phyloP scores from a whole-genome alignment of 2,113 vertebrate species.

The Corythaeola cristata region DNA sequence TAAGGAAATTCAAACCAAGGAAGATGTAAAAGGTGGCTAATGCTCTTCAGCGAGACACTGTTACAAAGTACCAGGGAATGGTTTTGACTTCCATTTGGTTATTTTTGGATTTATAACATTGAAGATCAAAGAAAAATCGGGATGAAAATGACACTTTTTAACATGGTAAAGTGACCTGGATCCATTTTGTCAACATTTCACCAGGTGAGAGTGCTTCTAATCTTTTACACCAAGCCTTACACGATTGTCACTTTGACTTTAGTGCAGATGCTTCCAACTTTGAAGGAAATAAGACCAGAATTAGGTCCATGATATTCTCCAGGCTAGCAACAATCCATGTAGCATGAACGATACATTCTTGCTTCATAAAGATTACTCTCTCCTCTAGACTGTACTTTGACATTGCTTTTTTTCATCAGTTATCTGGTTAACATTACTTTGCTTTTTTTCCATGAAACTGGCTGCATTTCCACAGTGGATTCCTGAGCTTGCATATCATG shows the following conservation, averaged over 20 bases:
- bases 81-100: not conserved
- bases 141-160: not conserved
- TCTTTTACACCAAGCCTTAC: not conserved
- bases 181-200: not conserved
- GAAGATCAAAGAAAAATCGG: not conserved
- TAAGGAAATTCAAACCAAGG: not conserved
- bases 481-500: not conserved
- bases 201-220: not conserved
- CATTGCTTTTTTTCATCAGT: not conserved
- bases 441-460: not conserved
- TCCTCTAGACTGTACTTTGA: not conserved
- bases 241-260: not conserved
- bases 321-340: not conserved
- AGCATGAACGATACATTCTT: not conserved
- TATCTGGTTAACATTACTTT: not conserved
- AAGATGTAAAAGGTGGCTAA: not conserved
- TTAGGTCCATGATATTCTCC: not conserved
- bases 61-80: not conserved
- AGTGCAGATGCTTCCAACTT: not conserved
- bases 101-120: not conserved
- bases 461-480: not conserved
- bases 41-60: not conserved
- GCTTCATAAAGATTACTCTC: not conserved
- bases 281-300: not conserved
- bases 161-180: not conserved